Base-by-base conservation (phyloP, 2,888 invertebrate genomes). In the Pollenia griseotomentosa region DNA sequence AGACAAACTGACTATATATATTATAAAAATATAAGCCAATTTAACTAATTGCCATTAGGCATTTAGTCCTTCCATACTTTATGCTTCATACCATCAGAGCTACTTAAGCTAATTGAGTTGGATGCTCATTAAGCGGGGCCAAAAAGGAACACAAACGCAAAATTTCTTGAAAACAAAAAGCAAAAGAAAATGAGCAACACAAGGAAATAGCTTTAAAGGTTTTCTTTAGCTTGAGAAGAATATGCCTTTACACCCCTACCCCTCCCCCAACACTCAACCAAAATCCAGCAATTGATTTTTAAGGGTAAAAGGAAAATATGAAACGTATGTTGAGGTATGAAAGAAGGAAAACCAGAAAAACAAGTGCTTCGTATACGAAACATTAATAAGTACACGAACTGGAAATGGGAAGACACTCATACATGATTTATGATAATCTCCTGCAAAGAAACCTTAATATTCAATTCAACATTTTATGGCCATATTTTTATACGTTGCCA, bases 31-130 rank as follows among this genome's bases (percentile, higher is more conserved):
- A 93, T 92, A 93, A 92, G 90, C 91, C 92, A 93, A 92, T 92
- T 92, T 92, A 90, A 89, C 91, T 93, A 92, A 93, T 92, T 93
- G 93, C 92, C 91, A 91, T 91, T 92, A 91, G 92, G 91, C 90
- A 91, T 90, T 91, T 92, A 89, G 88, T 77, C 70, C 61, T 75
- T 74, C 42, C 59, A 68, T 59, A 68, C 73, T 53, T 61, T 63
- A 42, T 44, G 66, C 53, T 81, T 66, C 80, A 61, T 78, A 48
- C 79, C 66, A 68, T 61, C 71, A 57, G 57, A 68, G 89, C 88
- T 89, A 89, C 89, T 89, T 87, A 88, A 88, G 90, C 92, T 92
- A 92, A 92, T 93, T 93, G 91, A 91, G 91, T 90, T 89, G 90
- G 90, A 90, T 91, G 91, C 92, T 93, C 93, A 93, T 93, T 92